A percentile compares a stretch with the other conserved stretches of the same genome.
Conservation (phyloP, 2,888 invertebrate species). For the Drosophila maculinotata region DNA sequence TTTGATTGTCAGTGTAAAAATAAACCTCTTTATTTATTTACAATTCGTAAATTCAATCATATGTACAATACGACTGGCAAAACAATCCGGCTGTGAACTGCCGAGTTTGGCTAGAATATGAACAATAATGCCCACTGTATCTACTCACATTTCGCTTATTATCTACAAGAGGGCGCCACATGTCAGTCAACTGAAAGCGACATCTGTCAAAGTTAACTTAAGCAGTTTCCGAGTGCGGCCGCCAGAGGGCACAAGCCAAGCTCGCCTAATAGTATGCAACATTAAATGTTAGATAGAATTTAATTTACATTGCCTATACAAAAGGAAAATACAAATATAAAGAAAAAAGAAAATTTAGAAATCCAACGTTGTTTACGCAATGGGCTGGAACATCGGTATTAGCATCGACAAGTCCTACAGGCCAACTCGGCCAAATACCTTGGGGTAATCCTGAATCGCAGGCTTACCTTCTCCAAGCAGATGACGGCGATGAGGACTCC, state of each 20-base stretch:
- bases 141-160: constrained; percentile 11
- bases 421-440: no score
- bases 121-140: constrained; percentile 4
- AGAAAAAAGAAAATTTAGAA: no score
- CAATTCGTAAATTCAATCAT: background rate
- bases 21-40: accelerated
- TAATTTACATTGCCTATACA: background rate
- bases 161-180: constrained; percentile 57
- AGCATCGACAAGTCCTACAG: no score
- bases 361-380: no score
- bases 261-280: constrained; percentile 47
- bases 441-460: no score
- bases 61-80: no score
- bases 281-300: accelerated
- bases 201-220: constrained; percentile 51
- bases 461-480: no score
- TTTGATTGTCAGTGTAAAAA: no score
- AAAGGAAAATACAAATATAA: background rate
- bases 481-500: no score
- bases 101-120: no score
- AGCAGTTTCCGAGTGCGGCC: constrained; percentile 19
- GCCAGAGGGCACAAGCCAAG: constrained; percentile 18
- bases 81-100: no score
- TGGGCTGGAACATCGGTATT: no score
- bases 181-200: constrained; percentile 52